Evolutionary conservation across 2,797 vertebrate species (phyloP).

Genomic region (Rhinichthys osculus): DNA sequence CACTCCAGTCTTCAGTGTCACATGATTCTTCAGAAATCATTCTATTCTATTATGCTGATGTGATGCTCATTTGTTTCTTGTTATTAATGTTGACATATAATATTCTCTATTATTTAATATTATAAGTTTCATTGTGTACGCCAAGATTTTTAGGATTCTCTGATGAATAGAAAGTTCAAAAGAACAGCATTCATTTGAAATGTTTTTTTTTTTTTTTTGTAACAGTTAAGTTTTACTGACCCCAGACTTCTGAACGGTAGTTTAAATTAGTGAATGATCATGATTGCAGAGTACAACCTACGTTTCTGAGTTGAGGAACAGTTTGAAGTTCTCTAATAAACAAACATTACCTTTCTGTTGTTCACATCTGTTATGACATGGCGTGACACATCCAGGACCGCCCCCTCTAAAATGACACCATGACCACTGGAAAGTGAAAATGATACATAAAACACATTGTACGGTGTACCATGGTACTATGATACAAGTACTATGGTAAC

Average conservation of each 20-base stretch:
- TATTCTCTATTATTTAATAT: background rate
- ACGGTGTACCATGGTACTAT: no score
- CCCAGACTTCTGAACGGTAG: background rate
- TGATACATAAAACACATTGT: background rate
- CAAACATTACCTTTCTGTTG: slow-evolving; percentile 78
- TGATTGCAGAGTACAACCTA: background rate
- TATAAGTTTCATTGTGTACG: background rate
- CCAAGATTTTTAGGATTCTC: background rate
- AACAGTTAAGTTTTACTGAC: background rate
- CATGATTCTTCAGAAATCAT: background rate
- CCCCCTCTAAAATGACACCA: slow-evolving; percentile 84
- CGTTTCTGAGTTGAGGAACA: background rate
- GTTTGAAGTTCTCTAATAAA: background rate
- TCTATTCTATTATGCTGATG: background rate
- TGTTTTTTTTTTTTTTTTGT: no score
- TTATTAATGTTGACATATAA: background rate
- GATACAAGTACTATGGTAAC: background rate
- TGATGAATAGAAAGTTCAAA: background rate
- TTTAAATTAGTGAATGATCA: background rate
- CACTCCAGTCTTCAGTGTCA: background rate
- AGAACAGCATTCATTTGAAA: background rate
- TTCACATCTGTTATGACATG: slow-evolving; percentile 78
- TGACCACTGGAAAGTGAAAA: slow-evolving; percentile 73
- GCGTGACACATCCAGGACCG: slow-evolving; percentile 83
- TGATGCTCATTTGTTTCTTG: background rate